These are phyloP conservation scores for Agrochola lota DNA, from an alignment of 2,888 invertebrate species.

Conservation along the genomic window DNA sequence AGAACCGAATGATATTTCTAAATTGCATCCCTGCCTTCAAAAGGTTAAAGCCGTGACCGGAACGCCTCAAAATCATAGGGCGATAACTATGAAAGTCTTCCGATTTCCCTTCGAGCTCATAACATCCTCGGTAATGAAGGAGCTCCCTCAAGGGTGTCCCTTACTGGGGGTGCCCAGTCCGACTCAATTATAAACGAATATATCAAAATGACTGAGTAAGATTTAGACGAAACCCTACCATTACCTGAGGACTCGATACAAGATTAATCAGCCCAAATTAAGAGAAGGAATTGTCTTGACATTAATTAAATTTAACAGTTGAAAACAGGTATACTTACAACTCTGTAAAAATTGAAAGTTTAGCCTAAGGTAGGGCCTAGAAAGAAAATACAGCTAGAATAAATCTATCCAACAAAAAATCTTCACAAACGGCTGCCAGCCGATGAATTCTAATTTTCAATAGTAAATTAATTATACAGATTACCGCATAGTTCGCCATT, in stretches of 20 bases:
- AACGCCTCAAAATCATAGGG: constrained; percentile 79
- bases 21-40: constrained; percentile 70
- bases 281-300: constrained; percentile 7
- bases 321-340: neutral
- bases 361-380: neutral
- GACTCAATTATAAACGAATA: constrained; percentile 86
- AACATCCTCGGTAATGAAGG: constrained; percentile 81
- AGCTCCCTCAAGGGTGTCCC: constrained; percentile 80
- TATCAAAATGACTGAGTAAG: constrained; percentile 81
- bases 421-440: constrained; percentile 19
- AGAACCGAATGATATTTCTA: constrained; percentile 37
- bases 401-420: neutral
- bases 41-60: constrained; percentile 78
- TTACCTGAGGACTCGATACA: constrained; percentile 37
- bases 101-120: constrained; percentile 75
- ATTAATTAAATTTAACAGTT: constrained; percentile 23
- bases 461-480: constrained; percentile 72
- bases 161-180: constrained; percentile 74
- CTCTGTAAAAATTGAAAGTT: neutral
- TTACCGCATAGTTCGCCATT: constrained; percentile 68
- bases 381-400: neutral
- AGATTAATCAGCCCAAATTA: constrained; percentile 23
- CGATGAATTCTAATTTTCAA: constrained; percentile 58
- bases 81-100: constrained; percentile 77
- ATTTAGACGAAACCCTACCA: constrained; percentile 34